Evolutionary conservation across 2,797 vertebrate species (phyloP).

Genomic region (Phalanger gymnotis): DNA sequence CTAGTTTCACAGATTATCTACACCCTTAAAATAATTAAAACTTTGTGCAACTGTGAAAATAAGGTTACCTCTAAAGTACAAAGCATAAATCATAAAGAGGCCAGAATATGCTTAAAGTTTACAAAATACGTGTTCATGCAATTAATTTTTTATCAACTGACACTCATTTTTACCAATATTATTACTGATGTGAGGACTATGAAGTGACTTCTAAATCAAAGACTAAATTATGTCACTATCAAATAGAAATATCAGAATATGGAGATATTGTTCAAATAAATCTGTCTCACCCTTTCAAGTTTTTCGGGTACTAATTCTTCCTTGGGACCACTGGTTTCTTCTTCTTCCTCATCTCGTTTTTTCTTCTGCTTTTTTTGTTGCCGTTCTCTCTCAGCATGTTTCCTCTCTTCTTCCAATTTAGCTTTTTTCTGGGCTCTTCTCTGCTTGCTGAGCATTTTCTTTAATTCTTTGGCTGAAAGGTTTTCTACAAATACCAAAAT

Average conservation of each 20-base stretch:
- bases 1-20: background rate
- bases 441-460: slow-evolving; percentile 89
- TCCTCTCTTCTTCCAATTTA: slow-evolving; percentile 87
- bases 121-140: slow-evolving; percentile 18
- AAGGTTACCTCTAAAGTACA: background rate
- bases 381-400: slow-evolving; percentile 85
- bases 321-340: slow-evolving; percentile 84
- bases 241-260: background rate
- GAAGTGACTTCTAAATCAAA: slow-evolving; percentile 44
- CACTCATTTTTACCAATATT: background rate
- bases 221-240: background rate
- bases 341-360: slow-evolving; percentile 87
- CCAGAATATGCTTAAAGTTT: background rate
- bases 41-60: slow-evolving; percentile 26
- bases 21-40: background rate
- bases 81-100: slow-evolving; percentile 16
- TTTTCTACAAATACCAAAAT: slow-evolving; percentile 82
- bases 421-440: slow-evolving; percentile 89
- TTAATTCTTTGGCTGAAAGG: slow-evolving; percentile 87
- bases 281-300: slow-evolving; percentile 86
- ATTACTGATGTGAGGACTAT: slow-evolving; percentile 13
- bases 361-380: slow-evolving; percentile 88
- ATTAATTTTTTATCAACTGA: slow-evolving; percentile 11
- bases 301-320: slow-evolving; percentile 88
- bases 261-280: background rate